Evolutionary conservation across 1,140 invertebrate species (phyloP), one percentile per base, ranked within the genome.

Genomic region (Apis cerana): DNA sequence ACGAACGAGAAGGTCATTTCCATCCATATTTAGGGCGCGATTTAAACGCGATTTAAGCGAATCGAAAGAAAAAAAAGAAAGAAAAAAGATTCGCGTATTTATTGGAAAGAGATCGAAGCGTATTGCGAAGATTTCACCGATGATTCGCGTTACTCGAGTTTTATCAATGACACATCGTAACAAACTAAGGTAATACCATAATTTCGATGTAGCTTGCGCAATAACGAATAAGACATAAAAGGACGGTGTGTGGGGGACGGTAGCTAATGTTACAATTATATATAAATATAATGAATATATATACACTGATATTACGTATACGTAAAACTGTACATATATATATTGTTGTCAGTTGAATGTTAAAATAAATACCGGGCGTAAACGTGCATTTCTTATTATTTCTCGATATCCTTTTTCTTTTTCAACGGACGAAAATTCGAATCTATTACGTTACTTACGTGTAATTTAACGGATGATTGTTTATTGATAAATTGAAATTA

Each of bases 291-390:
- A 84, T 64, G 69, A 84, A 79, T 84, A 89, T 89, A 90, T 89
- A 91, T 85, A 87, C 80, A 85, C 90, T 89, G 70, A 90, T 87
- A 91, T 90, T 90, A 87, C 82, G 80, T 89, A 90, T 89, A 88
- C 83, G 87, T 88, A 87, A 90, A 86, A 85, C 70, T 91, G 89
- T 92, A 92, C 75, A 92, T 90, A 91, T 89, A 83, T 85, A 85
- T 91, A 93, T 93, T 93, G 92, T 93, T 93, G 92, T 93, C 91
- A 92, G 91, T 93, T 93, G 87, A 93, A 93, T 93, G 92, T 93
- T 93, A 89, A 91, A 93, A 93, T 93, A 93, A 93, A 93, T 92
- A 91, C 91, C 88, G 86, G 92, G 90, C 89, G 85, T 93, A 89
- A 89, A 92, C 70, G 61, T 61, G 54, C 27, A 65, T 74, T 21